Evolutionary conservation across 1,140 invertebrate genomes (phyloP), one percentile per base, ranked within the genome.

Genomic region (Hypothenemus hampei): DNA sequence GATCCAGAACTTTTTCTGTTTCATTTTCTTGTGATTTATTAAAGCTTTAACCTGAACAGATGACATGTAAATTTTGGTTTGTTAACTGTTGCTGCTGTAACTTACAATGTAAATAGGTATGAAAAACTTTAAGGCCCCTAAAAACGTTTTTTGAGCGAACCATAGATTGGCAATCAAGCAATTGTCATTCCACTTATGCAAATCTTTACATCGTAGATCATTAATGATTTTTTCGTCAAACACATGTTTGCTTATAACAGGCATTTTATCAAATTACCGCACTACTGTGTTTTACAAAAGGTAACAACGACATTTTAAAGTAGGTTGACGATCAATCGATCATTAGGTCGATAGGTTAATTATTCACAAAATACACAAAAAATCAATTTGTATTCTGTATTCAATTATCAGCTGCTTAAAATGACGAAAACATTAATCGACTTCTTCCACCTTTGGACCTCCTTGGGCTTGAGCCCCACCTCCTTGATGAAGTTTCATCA

Each of bases 401-500:
- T n/a, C n/a, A n/a, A n/a, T n/a, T n/a, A n/a, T n/a, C n/a, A n/a
- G n/a, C n/a, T n/a, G n/a, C n/a, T n/a, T n/a, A n/a, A n/a, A n/a
- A n/a, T n/a, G n/a, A 2, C 11, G n/a, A n/a, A n/a, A n/a, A n/a
- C n/a, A n/a, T 76, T 73, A 82, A 67, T 78, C 76, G 11, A 77
- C 84, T 76, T 82, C 84, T 72, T 86, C 83, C 13, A 86, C 83
- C 31, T 76, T 85, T 1, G 85, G 83, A 46, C 82, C 83, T 10
- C 72, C 73, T 22, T 66, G 64, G 24, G 54, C 64, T 20, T 62
- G 63, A 39, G 19, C 21, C 29, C 67, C 71, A 6, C 61, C 62
- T 26, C 74, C 75, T 45, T 81, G 80, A 60, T 89, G 86, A 4
- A 90, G 63, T 65, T 89, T 90, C 62, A 82, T 78, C 82, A 91